Evolutionary conservation across 1,140 invertebrate species (phyloP), one percentile per base, ranked within the genome.

Genomic region (Hypsibius dujardini): DNA sequence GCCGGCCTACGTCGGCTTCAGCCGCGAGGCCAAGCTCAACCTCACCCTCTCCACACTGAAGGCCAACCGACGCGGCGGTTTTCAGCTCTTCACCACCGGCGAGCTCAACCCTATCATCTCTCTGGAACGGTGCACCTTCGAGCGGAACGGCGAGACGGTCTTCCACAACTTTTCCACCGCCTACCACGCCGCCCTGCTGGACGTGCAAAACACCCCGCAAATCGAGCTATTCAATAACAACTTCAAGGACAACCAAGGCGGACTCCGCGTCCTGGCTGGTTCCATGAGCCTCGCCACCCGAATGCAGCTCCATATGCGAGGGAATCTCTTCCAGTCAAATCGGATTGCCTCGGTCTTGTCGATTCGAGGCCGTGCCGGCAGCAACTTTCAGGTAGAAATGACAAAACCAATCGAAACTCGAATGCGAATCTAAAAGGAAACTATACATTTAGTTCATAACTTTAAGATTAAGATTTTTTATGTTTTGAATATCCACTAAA

Each of bases 1-100:
- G 0, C 90, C 92, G 75, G 90, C 90, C 50, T 87, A 88, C 15
- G 87, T 92, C 77, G 88, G 89, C 76, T 87, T 90, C 76, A 88
- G 90, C 50, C 50, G 50, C 7, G 50, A 56, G n/a, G 50, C 50
- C 50, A 56, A n/a, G n/a, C 50, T 56, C n/a, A 56, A 56, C 50
- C 7, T 56, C 50, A 56, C 50, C 7, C n/a, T n/a, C 7, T 56
- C 50, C 50, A 56, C 50, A 56, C n/a, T 56, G 7, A 56, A 7
- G n/a, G 50, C 7, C 7, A 56, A 56, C 50, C 50, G 50, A 7
- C 50, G 50, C n/a, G 50, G 50, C 7, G 50, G 50, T 7, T n/a
- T 56, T 7, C 50, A 56, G 50, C 50, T 56, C n/a, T n/a, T 7
- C 50, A 56, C 50, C 50, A 56, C 50, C 50, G 50, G 50, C n/a